A percentile compares a stretch with the other conserved stretches of the same genome.
These are phyloP conservation scores for Scomberomorus guttatus DNA, from an alignment of 2,797 vertebrate species.

Conservation along the genomic window DNA sequence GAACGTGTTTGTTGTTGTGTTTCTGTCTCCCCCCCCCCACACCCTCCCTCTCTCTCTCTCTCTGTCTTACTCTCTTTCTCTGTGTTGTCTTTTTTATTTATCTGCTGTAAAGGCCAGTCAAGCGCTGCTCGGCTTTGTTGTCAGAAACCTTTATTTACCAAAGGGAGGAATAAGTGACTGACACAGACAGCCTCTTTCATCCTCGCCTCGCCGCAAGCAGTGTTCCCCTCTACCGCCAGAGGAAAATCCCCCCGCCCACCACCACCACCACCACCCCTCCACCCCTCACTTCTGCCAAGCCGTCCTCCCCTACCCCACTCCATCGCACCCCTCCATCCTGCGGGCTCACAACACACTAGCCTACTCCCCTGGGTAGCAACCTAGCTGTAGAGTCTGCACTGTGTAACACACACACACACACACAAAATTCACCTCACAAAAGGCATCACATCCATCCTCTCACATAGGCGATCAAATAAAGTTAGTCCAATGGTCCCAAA, in stretches of 20 bases:
- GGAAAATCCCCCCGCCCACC: conserved; percentile 63
- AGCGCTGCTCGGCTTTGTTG: conserved; percentile 88
- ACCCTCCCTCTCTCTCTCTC: conserved; percentile 28
- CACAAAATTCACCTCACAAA: conserved; percentile 62
- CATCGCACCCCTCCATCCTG: conserved; percentile 70
- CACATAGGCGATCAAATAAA: conserved; percentile 44
- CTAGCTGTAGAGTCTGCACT: conserved; percentile 73
- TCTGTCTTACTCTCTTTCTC: conserved; percentile 70
- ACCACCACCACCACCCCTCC: background rate
- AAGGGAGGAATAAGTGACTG: conserved; percentile 89
- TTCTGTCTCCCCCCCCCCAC: conserved; percentile 44
- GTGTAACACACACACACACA: conserved; percentile 44
- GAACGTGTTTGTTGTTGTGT: conserved; percentile 77
- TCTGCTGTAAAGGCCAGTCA: conserved; percentile 86
- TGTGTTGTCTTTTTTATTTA: conserved; percentile 87
- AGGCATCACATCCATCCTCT: conserved; percentile 52
- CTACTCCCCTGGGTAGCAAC: conserved; percentile 81
- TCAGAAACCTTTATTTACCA: conserved; percentile 91
- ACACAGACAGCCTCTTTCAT: conserved; percentile 88
- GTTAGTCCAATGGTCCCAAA: conserved; percentile 54
- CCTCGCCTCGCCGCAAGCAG: conserved; percentile 84
- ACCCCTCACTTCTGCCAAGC: conserved; percentile 72
- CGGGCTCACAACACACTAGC: conserved; percentile 76
- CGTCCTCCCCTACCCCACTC: conserved; percentile 40
- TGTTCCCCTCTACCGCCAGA: conserved; percentile 84